Percentiles rank a stretch among this genome's conserved stretches.
Conservation (phyloP, 2,113 vertebrate genomes). For the Petrocephalus microphthalmus region DNA sequence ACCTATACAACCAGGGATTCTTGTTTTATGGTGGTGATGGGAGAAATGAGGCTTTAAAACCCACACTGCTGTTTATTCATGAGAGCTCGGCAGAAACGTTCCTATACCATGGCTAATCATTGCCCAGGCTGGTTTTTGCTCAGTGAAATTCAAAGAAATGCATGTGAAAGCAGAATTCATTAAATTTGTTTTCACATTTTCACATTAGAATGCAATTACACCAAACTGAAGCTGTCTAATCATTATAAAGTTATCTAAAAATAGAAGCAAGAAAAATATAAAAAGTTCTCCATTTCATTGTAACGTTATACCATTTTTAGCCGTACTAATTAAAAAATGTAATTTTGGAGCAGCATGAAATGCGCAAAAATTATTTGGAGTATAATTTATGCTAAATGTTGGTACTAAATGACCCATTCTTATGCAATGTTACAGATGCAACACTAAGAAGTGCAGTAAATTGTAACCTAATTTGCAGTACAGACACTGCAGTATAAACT, state of each 20-base stretch:
- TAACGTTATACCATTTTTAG: not conserved
- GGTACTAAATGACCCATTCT: not conserved
- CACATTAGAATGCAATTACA: not conserved
- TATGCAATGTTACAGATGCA: not conserved
- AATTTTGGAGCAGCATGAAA: not conserved
- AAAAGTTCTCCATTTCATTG: not conserved
- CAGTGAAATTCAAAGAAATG: not conserved
- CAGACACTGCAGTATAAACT: not conserved
- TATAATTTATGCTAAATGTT: not conserved
- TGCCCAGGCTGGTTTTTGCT: not conserved
- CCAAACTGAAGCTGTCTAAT: not conserved
- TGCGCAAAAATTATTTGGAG: not conserved
- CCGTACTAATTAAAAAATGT: not conserved
- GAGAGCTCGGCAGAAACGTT: not conserved
- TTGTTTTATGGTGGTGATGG: conserved; percentile 1
- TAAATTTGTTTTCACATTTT: not conserved
- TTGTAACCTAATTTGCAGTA: not conserved
- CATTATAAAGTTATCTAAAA: not conserved
- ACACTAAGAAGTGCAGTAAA: not conserved
- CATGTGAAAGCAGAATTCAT: not conserved
- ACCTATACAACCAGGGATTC: conserved; percentile 2
- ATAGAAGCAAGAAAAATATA: not conserved
- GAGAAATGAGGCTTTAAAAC: not conserved
- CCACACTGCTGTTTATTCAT: not conserved
- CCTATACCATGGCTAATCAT: not conserved